A percentile compares a stretch with the other conserved stretches of the same genome.
phyloP scores from a whole-genome alignment of 2,888 invertebrate genomes.

The Petrolisthes cinctipes region DNA sequence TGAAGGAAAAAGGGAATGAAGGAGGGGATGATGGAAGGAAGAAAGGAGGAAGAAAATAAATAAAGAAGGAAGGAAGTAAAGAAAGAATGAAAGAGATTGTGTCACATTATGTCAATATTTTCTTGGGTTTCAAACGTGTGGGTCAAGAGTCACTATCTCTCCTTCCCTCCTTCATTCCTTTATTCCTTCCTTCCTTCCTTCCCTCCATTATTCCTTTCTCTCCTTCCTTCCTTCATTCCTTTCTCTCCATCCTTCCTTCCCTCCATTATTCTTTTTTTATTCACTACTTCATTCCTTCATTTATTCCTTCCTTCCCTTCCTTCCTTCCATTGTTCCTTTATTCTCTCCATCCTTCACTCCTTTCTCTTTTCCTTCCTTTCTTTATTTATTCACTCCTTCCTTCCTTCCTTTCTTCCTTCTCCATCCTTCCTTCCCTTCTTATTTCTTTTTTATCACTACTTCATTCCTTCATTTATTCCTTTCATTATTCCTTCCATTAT shows the following conservation, averaged over 20 bases:
- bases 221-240: not conserved
- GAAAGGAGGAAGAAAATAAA: not conserved
- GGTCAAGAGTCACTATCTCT: not conserved
- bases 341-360: not conserved
- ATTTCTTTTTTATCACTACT: not conserved
- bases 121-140: not conserved
- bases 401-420: not conserved
- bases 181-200: not conserved
- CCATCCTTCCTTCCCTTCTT: not conserved
- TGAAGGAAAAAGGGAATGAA: not conserved
- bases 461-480: not conserved
- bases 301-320: too few species aligned
- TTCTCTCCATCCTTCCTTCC: not conserved
- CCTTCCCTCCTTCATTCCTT: not conserved
- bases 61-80: not conserved
- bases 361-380: not conserved
- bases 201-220: not conserved
- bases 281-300: not conserved
- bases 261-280: not conserved
- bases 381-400: not conserved
- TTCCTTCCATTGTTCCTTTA: not conserved
- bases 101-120: not conserved
- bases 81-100: not conserved
- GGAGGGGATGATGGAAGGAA: too few species aligned
- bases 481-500: not conserved